These are phyloP conservation scores for Geopemphigus sp. DNA, from an alignment of 1,140 invertebrate species.

Conservation along the genomic window DNA sequence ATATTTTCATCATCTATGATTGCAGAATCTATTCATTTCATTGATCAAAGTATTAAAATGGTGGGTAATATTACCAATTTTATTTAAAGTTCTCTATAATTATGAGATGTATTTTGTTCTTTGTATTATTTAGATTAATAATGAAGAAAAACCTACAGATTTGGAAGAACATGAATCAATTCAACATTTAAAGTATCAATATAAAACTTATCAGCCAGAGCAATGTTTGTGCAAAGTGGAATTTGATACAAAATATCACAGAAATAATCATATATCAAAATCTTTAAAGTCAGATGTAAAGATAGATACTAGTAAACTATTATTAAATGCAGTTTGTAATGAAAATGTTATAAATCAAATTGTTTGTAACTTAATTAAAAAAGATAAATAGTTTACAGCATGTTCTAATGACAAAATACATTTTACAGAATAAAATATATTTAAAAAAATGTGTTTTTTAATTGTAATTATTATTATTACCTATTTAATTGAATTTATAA, in stretches of 20 bases:
- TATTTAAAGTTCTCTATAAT: neutral
- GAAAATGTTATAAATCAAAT: slow-evolving; percentile 39
- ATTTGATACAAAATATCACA: slow-evolving; percentile 15
- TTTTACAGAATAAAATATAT: too few species aligned
- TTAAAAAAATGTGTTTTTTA: too few species aligned
- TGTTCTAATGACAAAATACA: too few species aligned
- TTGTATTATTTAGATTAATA: slow-evolving; percentile 20
- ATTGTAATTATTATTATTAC: too few species aligned
- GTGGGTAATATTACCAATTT: neutral
- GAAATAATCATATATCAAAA: neutral
- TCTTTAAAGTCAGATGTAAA: neutral
- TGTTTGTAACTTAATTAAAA: slow-evolving; percentile 24
- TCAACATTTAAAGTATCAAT: neutral
- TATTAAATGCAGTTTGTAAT: slow-evolving; percentile 30
- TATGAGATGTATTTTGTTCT: neutral
- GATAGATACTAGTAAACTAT: neutral
- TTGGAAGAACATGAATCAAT: neutral
- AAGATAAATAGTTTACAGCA: neutral
- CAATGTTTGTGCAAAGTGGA: neutral
- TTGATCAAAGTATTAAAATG: slow-evolving; percentile 24
- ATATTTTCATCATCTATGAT: neutral
- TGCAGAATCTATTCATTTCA: slow-evolving; percentile 17
- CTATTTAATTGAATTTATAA: too few species aligned
- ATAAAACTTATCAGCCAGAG: neutral
- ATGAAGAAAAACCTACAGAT: neutral